Evolutionary conservation across 2,888 invertebrate genomes (phyloP).

Genomic region (Caenorhabditis sp.): DNA sequence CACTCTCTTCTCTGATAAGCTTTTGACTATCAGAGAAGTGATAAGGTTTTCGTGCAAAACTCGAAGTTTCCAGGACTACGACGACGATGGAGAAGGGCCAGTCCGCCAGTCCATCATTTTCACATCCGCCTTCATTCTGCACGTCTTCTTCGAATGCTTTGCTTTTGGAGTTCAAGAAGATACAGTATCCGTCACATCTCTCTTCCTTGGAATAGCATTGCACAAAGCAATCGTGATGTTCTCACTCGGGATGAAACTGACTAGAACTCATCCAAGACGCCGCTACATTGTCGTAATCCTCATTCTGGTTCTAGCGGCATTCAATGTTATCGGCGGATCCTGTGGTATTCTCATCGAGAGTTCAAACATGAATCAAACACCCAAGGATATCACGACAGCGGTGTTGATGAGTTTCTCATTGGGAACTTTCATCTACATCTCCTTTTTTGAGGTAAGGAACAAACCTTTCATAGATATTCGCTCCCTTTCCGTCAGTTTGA

Average conservation of each 20-base stretch:
- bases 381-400: slow-evolving; percentile 72
- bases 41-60: neutral
- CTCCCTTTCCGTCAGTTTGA: no score
- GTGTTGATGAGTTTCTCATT: slow-evolving; percentile 75
- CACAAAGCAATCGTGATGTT: slow-evolving; percentile 78
- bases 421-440: slow-evolving; percentile 79
- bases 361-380: slow-evolving; percentile 70
- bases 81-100: slow-evolving; percentile 60
- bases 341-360: slow-evolving; percentile 77
- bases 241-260: slow-evolving; percentile 66
- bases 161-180: slow-evolving; percentile 78
- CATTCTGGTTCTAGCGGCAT: slow-evolving; percentile 68
- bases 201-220: slow-evolving; percentile 78
- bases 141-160: slow-evolving; percentile 78
- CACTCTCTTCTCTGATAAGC: slow-evolving; percentile 2
- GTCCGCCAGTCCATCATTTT: slow-evolving; percentile 69
- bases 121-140: slow-evolving; percentile 76
- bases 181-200: slow-evolving; percentile 68
- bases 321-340: slow-evolving; percentile 73
- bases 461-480: no score
- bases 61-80: slow-evolving; percentile 42
- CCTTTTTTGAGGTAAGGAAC: slow-evolving; percentile 76
- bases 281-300: slow-evolving; percentile 69
- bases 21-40: neutral
- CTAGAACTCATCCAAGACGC: slow-evolving; percentile 68